Conservation (phyloP, 2,888 invertebrate species). For the Luffia ferchaultella region DNA sequence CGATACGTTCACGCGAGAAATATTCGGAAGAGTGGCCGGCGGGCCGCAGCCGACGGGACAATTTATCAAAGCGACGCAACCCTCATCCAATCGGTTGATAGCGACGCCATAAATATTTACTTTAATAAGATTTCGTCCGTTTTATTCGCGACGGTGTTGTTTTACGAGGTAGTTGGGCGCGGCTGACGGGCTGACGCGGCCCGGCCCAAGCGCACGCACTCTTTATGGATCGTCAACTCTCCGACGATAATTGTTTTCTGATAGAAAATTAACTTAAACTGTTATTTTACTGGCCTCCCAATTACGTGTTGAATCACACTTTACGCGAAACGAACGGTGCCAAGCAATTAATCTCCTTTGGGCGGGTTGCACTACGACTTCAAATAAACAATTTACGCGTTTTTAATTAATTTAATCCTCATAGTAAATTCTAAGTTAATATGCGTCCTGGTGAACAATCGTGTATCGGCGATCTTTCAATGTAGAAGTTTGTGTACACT, state of each 20-base stretch:
- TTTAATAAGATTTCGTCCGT: slow-evolving; percentile 64
- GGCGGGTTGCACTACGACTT: no score
- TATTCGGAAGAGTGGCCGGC: slow-evolving; percentile 46
- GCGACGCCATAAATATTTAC: slow-evolving; percentile 65
- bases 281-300: not conserved
- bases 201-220: slow-evolving; percentile 44
- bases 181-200: slow-evolving; percentile 40
- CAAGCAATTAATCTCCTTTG: not conserved
- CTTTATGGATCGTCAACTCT: slow-evolving; percentile 26
- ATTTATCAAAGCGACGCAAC: slow-evolving; percentile 58
- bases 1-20: slow-evolving; percentile 45
- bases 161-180: slow-evolving; percentile 53
- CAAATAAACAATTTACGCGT: no score
- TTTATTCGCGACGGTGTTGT: slow-evolving; percentile 51
- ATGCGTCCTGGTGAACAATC: no score
- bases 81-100: slow-evolving; percentile 62
- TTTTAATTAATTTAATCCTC: no score
- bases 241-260: not conserved
- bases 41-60: slow-evolving; percentile 49
- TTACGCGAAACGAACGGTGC: not conserved
- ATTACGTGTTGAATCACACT: not conserved
- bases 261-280: not conserved
- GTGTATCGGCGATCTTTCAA: no score
- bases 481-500: no score
- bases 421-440: no score